These are phyloP conservation scores for Heliconius cydno DNA, from an alignment of 2,888 invertebrate genomes.

Conservation along the genomic window DNA sequence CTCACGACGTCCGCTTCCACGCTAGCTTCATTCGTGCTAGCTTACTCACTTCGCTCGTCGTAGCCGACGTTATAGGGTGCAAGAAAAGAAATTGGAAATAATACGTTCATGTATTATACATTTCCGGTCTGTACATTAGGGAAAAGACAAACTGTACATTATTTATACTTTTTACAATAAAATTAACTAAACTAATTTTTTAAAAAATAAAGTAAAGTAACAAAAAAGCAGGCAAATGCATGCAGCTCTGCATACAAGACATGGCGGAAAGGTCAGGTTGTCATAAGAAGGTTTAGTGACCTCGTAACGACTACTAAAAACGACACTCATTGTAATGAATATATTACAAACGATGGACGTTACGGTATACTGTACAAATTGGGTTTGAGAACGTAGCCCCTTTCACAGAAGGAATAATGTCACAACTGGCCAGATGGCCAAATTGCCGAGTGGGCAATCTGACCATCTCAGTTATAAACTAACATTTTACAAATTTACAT, in stretches of 20 bases:
- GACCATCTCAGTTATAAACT: slow-evolving; percentile 75
- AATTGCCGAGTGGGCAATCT: slow-evolving; percentile 75
- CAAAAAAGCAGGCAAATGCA: slow-evolving; percentile 88
- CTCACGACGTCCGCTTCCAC: slow-evolving; percentile 69
- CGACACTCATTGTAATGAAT: slow-evolving; percentile 87
- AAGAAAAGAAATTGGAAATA: slow-evolving; percentile 86
- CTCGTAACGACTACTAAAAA: slow-evolving; percentile 84
- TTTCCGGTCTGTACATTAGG: slow-evolving; percentile 80
- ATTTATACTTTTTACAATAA: slow-evolving; percentile 81
- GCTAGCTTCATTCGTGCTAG: slow-evolving; percentile 67
- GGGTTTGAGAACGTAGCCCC: slow-evolving; percentile 90
- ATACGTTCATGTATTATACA: slow-evolving; percentile 84
- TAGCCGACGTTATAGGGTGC: slow-evolving; percentile 87
- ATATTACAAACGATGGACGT: slow-evolving; percentile 84
- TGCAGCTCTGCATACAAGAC: slow-evolving; percentile 86
- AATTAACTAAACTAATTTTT: slow-evolving; percentile 80
- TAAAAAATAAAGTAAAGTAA: slow-evolving; percentile 83
- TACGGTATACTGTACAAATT: slow-evolving; percentile 80
- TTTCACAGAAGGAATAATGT: slow-evolving; percentile 94
- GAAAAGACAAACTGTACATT: slow-evolving; percentile 81
- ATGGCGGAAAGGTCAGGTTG: slow-evolving; percentile 88
- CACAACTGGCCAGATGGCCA: slow-evolving; percentile 87
- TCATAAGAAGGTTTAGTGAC: slow-evolving; percentile 85
- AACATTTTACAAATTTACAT: slow-evolving; percentile 70
- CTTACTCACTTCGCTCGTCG: slow-evolving; percentile 87